These are phyloP conservation scores for Limnodromus scolopaceus DNA, from an alignment of 2,797 vertebrate species.

Conservation along the genomic window DNA sequence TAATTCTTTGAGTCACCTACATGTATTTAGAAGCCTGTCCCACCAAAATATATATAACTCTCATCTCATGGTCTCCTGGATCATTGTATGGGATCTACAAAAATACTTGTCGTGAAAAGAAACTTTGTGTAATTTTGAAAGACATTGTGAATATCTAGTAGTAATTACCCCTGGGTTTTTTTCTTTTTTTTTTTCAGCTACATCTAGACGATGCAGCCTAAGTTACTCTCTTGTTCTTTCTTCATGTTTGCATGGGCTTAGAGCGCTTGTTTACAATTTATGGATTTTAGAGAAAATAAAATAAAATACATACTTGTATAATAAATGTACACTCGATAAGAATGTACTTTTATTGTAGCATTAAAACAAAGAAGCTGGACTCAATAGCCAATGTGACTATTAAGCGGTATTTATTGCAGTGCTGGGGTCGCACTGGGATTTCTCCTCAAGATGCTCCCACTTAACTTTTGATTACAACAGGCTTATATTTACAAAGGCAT, in stretches of 20 bases:
- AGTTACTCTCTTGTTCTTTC: background rate
- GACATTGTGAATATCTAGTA: background rate
- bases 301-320: background rate
- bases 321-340: background rate
- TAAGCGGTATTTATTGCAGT: too few species aligned
- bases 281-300: background rate
- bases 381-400: too few species aligned
- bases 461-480: too few species aligned
- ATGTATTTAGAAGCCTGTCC: too few species aligned
- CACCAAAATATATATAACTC: background rate
- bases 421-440: too few species aligned
- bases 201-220: background rate
- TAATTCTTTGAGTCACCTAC: background rate
- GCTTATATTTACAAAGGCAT: too few species aligned
- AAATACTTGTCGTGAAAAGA: background rate
- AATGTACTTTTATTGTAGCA: background rate
- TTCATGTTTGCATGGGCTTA: background rate
- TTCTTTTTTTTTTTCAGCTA: background rate
- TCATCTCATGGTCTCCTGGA: background rate
- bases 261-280: background rate
- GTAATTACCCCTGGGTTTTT: rapidly evolving
- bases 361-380: too few species aligned
- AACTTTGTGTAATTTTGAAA: background rate
- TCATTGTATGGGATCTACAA: background rate
- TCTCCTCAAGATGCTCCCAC: too few species aligned